Base-by-base conservation (phyloP, 2,113 vertebrate genomes). In the Hoplias malabaricus region DNA sequence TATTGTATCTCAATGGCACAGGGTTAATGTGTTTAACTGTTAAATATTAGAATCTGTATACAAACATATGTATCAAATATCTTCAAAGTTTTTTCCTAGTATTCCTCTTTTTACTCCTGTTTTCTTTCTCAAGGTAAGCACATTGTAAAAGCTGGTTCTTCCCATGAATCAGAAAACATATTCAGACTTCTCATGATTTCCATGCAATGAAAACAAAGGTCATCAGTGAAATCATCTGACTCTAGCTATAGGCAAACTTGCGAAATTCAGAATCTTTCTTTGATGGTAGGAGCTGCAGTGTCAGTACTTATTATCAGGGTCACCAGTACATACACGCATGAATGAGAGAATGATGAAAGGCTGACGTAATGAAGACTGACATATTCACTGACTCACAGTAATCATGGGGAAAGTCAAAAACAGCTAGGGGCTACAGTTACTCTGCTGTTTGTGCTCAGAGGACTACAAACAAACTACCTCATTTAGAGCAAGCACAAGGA, bases 241-340 rank as follows among this genome's bases (percentile, higher is more conserved):
- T 33, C 46, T 69, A n/a, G 48, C n/a, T 48, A n/a, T n/a, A 40
- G 16, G 36, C 12, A 40, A 68, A 7, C 40, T 21, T 54, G 14
- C 19, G 12, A 61, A 53, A 29, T 48, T 21, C 7, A 3, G n/a
- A 59, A 29, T 31, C 13, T 4, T 4, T 33, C 31, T 63, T 53
- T 75, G 33, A 48, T 6, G 1, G 25, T 2, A 46, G 19, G 23
- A 36, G 56, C 42, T 23, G 27, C n/a, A 40, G 8, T 33, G 56
- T 69, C 76, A 81, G 80, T 78, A 72, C 66, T 79, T 70, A 73
- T 65, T 36, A 78, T 71, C 31, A 71, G 81, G 21, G 71, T 68
- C 71, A 42, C 67, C 66, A 57, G 46, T 10, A 2, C 40, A 43
- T 33, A 2, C 9, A 31, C 76, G 56, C 62, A 78, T 74, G 67